A percentile compares a stretch with the other conserved stretches of the same genome.
phyloP scores from a whole-genome alignment of 1,140 invertebrate species.

The Cyrtorhinus lividipennis region DNA sequence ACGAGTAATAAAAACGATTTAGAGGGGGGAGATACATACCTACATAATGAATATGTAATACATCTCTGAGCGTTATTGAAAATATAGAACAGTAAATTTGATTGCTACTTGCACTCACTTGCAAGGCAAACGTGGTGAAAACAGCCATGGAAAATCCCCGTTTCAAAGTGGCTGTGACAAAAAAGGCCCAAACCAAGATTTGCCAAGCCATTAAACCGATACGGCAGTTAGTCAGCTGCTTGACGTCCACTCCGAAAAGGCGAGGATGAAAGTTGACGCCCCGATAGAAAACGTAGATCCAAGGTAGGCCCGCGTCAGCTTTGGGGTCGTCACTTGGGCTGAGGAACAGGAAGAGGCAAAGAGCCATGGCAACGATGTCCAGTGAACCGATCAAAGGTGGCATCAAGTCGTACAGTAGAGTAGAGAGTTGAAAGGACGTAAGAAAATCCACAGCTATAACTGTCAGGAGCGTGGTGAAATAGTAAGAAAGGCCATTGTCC shows the following conservation, averaged over 20 bases:
- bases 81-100: too few relatives aligned
- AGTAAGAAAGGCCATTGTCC: slow-evolving; percentile 41
- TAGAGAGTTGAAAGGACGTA: slow-evolving; percentile 25
- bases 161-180: slow-evolving; percentile 28
- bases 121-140: slow-evolving; percentile 28
- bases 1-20: too few relatives aligned
- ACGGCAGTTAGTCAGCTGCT: slow-evolving; percentile 35
- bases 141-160: slow-evolving; percentile 35
- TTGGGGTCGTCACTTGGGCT: slow-evolving; percentile 31
- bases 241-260: slow-evolving; percentile 35
- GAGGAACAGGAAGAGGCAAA: slow-evolving; percentile 35
- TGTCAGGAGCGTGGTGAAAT: slow-evolving; percentile 30
- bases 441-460: slow-evolving; percentile 27
- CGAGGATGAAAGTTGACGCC: slow-evolving; percentile 42
- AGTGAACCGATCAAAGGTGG: slow-evolving; percentile 36
- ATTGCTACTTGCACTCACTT: too few relatives aligned
- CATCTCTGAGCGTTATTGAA: too few relatives aligned
- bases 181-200: slow-evolving; percentile 33
- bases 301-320: slow-evolving; percentile 25
- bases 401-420: slow-evolving; percentile 33
- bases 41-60: too few relatives aligned
- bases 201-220: slow-evolving; percentile 45
- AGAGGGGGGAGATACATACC: too few relatives aligned
- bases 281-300: slow-evolving; percentile 41
- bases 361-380: slow-evolving; percentile 35